phyloP scores from a whole-genome alignment of 2,797 vertebrate species.

The Pipistrellus pygmaeus region DNA sequence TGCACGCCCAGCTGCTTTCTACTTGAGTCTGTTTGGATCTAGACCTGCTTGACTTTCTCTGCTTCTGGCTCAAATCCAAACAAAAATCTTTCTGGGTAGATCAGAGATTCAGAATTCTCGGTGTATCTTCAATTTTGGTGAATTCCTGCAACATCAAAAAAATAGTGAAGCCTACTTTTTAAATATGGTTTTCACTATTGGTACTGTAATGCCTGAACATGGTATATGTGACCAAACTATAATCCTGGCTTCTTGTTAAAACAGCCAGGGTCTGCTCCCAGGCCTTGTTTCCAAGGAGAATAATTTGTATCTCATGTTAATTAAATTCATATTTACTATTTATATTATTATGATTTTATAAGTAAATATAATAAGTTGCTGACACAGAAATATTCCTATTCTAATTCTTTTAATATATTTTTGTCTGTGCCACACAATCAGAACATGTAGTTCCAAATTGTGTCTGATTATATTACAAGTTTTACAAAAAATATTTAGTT shows the following conservation, averaged over 20 bases:
- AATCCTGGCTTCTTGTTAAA: background rate
- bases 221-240: background rate
- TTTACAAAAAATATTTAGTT: constrained; percentile 14
- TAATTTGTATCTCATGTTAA: background rate
- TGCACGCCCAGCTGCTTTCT: background rate
- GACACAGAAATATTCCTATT: background rate
- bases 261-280: background rate
- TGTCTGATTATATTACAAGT: background rate
- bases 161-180: background rate
- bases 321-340: background rate
- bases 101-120: background rate
- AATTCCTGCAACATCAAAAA: background rate
- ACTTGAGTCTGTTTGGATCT: background rate
- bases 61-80: background rate
- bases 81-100: constrained; percentile 4
- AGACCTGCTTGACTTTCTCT: constrained; percentile 3
- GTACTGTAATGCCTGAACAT: background rate
- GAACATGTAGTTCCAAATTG: constrained; percentile 33
- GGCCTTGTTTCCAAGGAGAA: background rate
- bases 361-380: background rate
- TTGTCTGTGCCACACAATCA: background rate
- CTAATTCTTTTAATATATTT: background rate
- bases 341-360: constrained; percentile 34
- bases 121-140: background rate
- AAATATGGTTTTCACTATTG: background rate